phyloP scores from a whole-genome alignment of 2,113 vertebrate genomes.

The Bos javanicus region DNA sequence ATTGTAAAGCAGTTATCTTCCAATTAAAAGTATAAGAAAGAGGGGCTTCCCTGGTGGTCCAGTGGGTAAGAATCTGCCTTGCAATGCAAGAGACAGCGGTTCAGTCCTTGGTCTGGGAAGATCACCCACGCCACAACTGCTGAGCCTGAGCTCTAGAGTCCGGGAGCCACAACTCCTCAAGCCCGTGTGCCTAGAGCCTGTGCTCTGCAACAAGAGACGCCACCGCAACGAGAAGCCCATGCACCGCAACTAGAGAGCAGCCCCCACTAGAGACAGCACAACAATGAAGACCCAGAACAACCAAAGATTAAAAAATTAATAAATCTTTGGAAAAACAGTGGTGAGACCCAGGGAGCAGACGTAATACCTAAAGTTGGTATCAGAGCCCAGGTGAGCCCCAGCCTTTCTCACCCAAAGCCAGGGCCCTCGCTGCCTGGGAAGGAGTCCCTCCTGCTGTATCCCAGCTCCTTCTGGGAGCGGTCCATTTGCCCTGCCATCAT shows the following conservation, averaged over 20 bases:
- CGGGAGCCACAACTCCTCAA: background rate
- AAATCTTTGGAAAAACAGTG: background rate
- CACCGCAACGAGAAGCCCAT: accelerated
- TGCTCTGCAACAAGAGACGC: background rate
- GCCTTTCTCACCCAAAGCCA: background rate
- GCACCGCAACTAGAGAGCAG: background rate
- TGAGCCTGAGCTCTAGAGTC: background rate
- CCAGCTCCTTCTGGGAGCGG: background rate
- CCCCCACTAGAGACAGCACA: background rate
- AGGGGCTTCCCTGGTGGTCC: background rate
- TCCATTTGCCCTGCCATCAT: accelerated
- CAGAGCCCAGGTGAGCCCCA: background rate
- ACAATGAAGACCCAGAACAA: background rate
- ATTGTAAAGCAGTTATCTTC: background rate
- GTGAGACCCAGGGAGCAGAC: background rate
- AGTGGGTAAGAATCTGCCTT: background rate
- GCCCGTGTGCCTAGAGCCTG: background rate
- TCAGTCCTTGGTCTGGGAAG: background rate
- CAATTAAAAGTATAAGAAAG: background rate
- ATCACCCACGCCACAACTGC: background rate
- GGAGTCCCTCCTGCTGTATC: background rate
- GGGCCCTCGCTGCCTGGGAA: background rate
- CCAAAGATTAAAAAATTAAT: background rate
- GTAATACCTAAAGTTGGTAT: accelerated
- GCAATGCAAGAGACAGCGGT: background rate